Evolutionary conservation across 2,888 invertebrate genomes (phyloP).

Genomic region (Acronicta leporina): DNA sequence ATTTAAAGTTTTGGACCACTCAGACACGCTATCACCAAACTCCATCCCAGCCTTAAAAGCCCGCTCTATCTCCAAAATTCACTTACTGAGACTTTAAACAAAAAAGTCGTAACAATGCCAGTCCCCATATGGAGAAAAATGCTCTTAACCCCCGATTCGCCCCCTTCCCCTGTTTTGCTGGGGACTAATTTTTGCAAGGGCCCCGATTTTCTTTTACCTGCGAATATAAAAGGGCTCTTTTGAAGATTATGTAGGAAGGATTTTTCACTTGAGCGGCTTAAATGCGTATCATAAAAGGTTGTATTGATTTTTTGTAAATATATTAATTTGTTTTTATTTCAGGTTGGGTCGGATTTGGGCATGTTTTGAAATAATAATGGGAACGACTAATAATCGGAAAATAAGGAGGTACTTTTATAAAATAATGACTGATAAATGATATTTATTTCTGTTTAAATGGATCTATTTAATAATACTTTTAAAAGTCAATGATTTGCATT

Average conservation of each 20-base stretch:
- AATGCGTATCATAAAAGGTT: slow-evolving; percentile 49
- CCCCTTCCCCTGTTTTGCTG: slow-evolving; percentile 47
- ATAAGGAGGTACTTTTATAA: background rate
- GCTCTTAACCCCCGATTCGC: slow-evolving; percentile 62
- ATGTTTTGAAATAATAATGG: background rate
- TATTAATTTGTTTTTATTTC: slow-evolving; percentile 41
- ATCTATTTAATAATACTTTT: too few species aligned
- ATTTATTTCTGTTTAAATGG: too few species aligned
- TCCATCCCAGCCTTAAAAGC: slow-evolving; percentile 22
- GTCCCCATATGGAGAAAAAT: slow-evolving; percentile 77
- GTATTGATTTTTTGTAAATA: slow-evolving; percentile 42
- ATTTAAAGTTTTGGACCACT: background rate
- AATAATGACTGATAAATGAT: too few species aligned
- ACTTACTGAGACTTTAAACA: slow-evolving; percentile 74
- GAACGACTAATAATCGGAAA: too few species aligned
- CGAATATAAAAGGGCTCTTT: slow-evolving; percentile 61
- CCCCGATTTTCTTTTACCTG: slow-evolving; percentile 83
- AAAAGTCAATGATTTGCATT: too few species aligned
- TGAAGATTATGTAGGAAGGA: slow-evolving; percentile 69
- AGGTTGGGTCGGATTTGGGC: background rate
- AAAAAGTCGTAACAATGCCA: slow-evolving; percentile 77
- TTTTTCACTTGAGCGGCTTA: slow-evolving; percentile 68
- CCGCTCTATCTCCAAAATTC: slow-evolving; percentile 75
- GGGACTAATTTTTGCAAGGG: slow-evolving; percentile 83
- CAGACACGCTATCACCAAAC: slow-evolving; percentile 7